phyloP scores from a whole-genome alignment of 1,140 invertebrate genomes.

The Geopemphigus sp. region DNA sequence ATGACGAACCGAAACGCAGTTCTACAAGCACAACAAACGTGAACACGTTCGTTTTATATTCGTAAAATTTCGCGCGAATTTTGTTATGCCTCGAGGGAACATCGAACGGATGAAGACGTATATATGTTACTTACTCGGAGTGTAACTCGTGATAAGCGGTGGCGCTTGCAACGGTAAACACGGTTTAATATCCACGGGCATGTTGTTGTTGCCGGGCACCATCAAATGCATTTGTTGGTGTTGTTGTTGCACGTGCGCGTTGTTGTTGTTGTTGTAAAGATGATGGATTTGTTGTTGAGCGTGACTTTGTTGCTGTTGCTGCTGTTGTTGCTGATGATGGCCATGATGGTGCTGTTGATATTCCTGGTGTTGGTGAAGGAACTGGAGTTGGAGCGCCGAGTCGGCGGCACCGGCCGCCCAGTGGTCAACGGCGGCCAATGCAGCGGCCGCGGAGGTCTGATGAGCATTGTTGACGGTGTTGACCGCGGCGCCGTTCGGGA shows the following conservation, averaged over 20 bases:
- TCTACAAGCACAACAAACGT: too few species aligned
- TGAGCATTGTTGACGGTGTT: background rate
- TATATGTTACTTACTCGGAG: too few species aligned
- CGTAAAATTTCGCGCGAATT: too few species aligned
- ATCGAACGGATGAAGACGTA: too few species aligned
- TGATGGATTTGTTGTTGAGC: background rate
- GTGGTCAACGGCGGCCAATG: background rate
- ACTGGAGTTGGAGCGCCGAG: constrained; percentile 4
- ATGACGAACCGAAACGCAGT: too few species aligned
- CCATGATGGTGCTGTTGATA: constrained; percentile 19
- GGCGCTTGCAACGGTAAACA: constrained; percentile 1
- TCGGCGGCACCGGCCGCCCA: background rate
- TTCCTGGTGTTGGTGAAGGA: constrained; percentile 33
- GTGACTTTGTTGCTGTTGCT: background rate
- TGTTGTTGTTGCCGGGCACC: constrained; percentile 13
- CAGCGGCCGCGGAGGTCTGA: background rate
- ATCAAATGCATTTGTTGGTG: constrained; percentile 8
- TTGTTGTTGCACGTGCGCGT: constrained; percentile 13
- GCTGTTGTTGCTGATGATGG: constrained; percentile 25
- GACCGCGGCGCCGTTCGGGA: constrained; percentile 12
- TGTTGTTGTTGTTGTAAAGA: background rate
- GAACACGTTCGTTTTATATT: too few species aligned
- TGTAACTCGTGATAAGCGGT: constrained; percentile 7
- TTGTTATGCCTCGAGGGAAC: too few species aligned
- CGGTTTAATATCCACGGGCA: constrained; percentile 27